phyloP scores from a whole-genome alignment of 2,113 vertebrate species.

The Willisornis vidua region DNA sequence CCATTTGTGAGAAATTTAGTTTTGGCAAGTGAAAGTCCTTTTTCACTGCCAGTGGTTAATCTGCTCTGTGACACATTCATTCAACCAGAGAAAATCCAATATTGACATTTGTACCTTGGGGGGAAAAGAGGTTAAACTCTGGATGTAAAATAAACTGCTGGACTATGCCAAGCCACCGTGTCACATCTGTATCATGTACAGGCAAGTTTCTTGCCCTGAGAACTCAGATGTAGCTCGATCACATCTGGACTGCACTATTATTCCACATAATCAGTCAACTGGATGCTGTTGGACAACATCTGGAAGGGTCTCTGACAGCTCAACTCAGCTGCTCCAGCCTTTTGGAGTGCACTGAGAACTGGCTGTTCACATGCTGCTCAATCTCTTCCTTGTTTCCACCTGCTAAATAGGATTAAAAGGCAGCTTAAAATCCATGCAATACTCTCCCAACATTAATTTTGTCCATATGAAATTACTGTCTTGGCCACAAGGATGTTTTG shows the following conservation, averaged over 20 bases:
- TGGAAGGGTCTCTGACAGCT: neutral
- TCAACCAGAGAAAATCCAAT: slow-evolving; percentile 77
- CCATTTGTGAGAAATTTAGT: slow-evolving; percentile 72
- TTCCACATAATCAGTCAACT: neutral
- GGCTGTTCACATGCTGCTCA: neutral
- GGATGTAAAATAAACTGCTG: slow-evolving; percentile 56
- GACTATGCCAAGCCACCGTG: neutral
- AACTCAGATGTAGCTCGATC: neutral
- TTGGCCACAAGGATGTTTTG: neutral
- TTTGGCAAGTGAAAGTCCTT: slow-evolving; percentile 73
- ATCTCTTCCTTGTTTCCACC: slow-evolving; percentile 24
- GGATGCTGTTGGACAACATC: slow-evolving; percentile 23
- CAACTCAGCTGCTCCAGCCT: slow-evolving; percentile 9
- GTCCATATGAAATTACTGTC: neutral
- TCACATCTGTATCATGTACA: slow-evolving; percentile 15
- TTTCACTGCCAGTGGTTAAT: slow-evolving; percentile 76
- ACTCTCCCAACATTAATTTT: neutral
- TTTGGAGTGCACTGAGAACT: neutral
- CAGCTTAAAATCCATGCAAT: slow-evolving; percentile 16
- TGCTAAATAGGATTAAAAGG: slow-evolving; percentile 18
- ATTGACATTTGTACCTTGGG: slow-evolving; percentile 74
- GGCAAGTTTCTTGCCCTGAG: neutral
- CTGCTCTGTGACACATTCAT: slow-evolving; percentile 71
- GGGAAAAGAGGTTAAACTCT: slow-evolving; percentile 66
- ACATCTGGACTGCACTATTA: slow-evolving; percentile 11